phyloP scores from a whole-genome alignment of 2,888 invertebrate species.

The Dicyrtoma fusca region DNA sequence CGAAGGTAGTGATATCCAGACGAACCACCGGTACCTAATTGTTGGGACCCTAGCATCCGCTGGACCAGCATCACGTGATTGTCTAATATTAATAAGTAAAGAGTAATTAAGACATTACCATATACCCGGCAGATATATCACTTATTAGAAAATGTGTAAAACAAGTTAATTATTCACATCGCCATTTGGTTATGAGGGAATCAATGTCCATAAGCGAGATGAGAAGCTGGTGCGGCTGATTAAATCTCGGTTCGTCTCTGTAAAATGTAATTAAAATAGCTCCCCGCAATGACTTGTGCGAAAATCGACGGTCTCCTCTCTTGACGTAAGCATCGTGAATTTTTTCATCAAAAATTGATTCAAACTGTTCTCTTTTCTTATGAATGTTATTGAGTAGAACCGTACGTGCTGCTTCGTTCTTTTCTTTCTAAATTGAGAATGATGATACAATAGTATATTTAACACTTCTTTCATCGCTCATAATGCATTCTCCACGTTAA shows the following conservation, averaged over 20 bases:
- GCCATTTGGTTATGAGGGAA: slow-evolving; percentile 97
- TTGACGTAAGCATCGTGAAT: slow-evolving; percentile 81
- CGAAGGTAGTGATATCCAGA: slow-evolving; percentile 97
- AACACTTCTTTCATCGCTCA: neutral
- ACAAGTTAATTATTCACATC: slow-evolving; percentile 79
- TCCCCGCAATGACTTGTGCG: slow-evolving; percentile 90
- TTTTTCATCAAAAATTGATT: slow-evolving; percentile 82
- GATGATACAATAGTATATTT: neutral
- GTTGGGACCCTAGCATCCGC: slow-evolving; percentile 96
- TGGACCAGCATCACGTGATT: slow-evolving; percentile 99
- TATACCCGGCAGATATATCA: no score
- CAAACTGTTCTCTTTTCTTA: slow-evolving; percentile 81
- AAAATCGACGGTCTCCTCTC: slow-evolving; percentile 85
- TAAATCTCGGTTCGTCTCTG: slow-evolving; percentile 95
- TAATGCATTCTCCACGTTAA: neutral
- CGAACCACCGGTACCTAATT: slow-evolving; percentile 95
- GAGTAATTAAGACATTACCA: no score
- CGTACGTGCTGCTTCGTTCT: slow-evolving; percentile 67
- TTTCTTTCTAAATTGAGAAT: slow-evolving; percentile 63
- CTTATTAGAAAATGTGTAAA: no score
- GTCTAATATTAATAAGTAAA: slow-evolving; percentile 71
- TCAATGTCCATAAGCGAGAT: slow-evolving; percentile 97
- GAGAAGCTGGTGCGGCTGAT: slow-evolving; percentile 94
- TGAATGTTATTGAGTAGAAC: slow-evolving; percentile 74
- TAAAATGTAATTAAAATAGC: slow-evolving; percentile 98